Conservation (phyloP, 2,888 invertebrate genomes). For the Brenthis ino region DNA sequence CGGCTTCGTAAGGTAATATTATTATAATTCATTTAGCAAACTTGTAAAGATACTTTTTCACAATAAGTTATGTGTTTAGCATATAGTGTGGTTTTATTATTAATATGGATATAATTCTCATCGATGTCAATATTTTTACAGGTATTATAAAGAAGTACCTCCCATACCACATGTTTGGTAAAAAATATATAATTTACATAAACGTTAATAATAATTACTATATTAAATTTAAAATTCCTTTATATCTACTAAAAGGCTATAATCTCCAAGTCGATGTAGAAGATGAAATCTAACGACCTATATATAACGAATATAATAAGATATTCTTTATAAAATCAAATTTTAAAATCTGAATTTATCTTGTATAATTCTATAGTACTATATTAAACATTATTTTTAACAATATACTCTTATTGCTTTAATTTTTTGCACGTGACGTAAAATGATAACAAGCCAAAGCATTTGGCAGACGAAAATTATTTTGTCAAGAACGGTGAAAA, state of each 20-base stretch:
- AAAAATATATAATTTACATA: constrained; percentile 10
- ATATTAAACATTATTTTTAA: not conserved
- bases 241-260: too few species aligned
- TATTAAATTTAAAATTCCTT: not conserved
- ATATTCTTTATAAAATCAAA: too few species aligned
- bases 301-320: too few species aligned
- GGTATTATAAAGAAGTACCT: constrained; percentile 76
- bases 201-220: not conserved
- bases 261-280: too few species aligned
- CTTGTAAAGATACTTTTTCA: too few species aligned
- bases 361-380: too few species aligned
- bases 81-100: too few species aligned
- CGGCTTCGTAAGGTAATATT: constrained; percentile 68
- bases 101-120: constrained; percentile 11
- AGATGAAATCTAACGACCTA: too few species aligned
- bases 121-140: constrained; percentile 45
- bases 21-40: constrained; percentile 6
- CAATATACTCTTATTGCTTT: too few species aligned
- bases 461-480: constrained; percentile 38
- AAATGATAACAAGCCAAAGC: constrained; percentile 29
- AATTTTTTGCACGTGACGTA: constrained; percentile 5
- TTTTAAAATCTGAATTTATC: too few species aligned
- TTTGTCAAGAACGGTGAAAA: constrained; percentile 41
- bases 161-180: constrained; percentile 70
- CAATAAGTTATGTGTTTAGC: too few species aligned